Conservation (phyloP, 2,113 vertebrate genomes). For the Nesogale talazaci region DNA sequence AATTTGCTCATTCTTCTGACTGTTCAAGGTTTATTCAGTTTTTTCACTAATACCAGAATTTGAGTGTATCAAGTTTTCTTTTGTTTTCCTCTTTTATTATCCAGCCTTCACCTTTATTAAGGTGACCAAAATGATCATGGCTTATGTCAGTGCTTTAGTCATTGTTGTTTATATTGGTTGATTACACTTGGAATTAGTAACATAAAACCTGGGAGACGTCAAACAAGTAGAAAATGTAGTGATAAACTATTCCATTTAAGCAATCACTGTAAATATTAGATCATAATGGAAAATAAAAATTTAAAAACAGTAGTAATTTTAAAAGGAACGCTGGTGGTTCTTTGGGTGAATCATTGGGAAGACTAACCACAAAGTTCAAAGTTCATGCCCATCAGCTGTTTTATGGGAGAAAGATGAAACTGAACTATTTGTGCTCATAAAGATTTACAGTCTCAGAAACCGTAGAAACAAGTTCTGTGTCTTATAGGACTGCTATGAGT, state of each 20-base stretch:
- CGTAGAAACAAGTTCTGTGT: too few species aligned
- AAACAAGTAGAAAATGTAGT: too few species aligned
- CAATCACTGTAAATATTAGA: not conserved
- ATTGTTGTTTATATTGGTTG: not conserved
- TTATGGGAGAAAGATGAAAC: too few species aligned
- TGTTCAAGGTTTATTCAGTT: not conserved
- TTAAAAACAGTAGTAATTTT: constrained; percentile 5
- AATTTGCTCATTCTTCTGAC: not conserved
- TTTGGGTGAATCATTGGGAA: too few species aligned
- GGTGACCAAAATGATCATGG: not conserved
- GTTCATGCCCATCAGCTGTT: too few species aligned
- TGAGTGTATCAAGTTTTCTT: not conserved
- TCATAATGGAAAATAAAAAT: not conserved
- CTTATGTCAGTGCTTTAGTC: not conserved
- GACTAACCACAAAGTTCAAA: too few species aligned
- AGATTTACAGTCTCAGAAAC: too few species aligned
- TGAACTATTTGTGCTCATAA: too few species aligned
- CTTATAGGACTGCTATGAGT: too few species aligned
- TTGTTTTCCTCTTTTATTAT: not conserved
- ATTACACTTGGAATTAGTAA: constrained; percentile 5
- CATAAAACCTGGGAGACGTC: not conserved
- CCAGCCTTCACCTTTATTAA: not conserved
- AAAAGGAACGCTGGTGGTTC: not conserved
- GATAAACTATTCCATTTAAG: not conserved
- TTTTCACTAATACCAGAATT: not conserved